Percentiles rank a stretch among this genome's conserved stretches.
phyloP scores from a whole-genome alignment of 2,888 invertebrate species.

The Drosophila dives region DNA sequence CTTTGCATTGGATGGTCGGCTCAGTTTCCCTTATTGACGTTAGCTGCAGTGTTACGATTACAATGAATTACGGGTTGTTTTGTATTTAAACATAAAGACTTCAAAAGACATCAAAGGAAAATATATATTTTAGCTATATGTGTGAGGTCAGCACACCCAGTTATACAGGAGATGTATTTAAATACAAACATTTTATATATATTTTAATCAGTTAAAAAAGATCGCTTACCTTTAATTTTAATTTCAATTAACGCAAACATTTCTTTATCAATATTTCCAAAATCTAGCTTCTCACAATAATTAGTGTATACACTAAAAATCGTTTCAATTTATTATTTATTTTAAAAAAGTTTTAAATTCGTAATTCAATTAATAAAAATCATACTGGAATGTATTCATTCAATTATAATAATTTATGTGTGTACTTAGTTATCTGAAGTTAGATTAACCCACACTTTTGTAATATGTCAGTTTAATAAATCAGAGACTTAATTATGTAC shows the following conservation, averaged over 20 bases:
- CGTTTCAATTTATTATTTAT: neutral
- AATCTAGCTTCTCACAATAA: neutral
- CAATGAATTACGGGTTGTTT: conserved; percentile 37
- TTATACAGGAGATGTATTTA: neutral
- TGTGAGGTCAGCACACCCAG: neutral
- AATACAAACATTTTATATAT: neutral
- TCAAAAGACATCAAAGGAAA: conserved; percentile 52
- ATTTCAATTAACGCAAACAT: neutral
- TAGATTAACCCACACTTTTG: neutral
- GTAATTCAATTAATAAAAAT: neutral
- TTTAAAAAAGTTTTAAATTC: neutral
- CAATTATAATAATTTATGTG: neutral
- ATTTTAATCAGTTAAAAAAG: neutral
- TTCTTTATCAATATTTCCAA: neutral
- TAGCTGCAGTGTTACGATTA: conserved; percentile 19
- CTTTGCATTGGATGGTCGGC: conserved; percentile 23
- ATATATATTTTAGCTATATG: conserved; percentile 1
- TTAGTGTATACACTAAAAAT: neutral
- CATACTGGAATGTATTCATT: neutral
- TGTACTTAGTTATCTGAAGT: neutral
- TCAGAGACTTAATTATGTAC: conserved; percentile 2
- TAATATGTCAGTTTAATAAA: conserved; percentile 1
- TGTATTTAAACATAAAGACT: conserved; percentile 39
- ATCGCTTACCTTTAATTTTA: neutral
- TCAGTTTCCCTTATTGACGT: conserved; percentile 26